phyloP scores from a whole-genome alignment of 2,888 invertebrate genomes.

The Pyrrhosoma nymphula region DNA sequence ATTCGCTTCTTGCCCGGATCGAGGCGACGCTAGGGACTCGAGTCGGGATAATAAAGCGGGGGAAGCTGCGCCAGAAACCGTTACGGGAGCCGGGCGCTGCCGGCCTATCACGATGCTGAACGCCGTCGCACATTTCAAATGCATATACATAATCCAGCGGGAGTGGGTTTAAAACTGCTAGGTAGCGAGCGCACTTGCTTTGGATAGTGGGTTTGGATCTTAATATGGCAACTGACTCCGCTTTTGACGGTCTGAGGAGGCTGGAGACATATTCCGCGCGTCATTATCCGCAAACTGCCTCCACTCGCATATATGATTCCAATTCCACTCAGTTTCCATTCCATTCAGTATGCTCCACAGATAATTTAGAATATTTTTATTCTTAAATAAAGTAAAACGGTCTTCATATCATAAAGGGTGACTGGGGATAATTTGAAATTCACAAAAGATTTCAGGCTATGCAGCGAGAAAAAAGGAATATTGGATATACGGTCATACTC shows the following conservation, averaged over 20 bases:
- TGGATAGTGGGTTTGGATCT: background rate
- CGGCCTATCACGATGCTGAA: background rate
- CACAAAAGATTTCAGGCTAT: too few species aligned
- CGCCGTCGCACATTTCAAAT: background rate
- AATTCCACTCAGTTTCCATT: too few species aligned
- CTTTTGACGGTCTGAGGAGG: background rate
- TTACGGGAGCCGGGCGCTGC: background rate
- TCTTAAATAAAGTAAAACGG: too few species aligned
- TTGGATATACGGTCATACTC: too few species aligned
- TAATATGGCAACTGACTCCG: background rate
- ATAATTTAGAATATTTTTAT: too few species aligned
- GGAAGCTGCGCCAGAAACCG: background rate
- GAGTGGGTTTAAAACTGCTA: background rate
- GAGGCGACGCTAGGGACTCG: background rate
- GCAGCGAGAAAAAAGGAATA: too few species aligned
- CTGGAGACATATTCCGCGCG: background rate
- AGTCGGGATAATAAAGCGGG: constrained; percentile 4
- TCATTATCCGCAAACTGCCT: too few species aligned
- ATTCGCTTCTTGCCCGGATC: background rate
- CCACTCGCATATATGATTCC: too few species aligned
- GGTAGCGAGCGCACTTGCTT: background rate
- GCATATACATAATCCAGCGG: background rate
- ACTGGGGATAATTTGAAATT: too few species aligned
- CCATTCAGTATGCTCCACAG: too few species aligned
- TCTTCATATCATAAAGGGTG: too few species aligned